Base-by-base conservation (phyloP, 2,113 vertebrate species). In the Megaceryle torquata region DNA sequence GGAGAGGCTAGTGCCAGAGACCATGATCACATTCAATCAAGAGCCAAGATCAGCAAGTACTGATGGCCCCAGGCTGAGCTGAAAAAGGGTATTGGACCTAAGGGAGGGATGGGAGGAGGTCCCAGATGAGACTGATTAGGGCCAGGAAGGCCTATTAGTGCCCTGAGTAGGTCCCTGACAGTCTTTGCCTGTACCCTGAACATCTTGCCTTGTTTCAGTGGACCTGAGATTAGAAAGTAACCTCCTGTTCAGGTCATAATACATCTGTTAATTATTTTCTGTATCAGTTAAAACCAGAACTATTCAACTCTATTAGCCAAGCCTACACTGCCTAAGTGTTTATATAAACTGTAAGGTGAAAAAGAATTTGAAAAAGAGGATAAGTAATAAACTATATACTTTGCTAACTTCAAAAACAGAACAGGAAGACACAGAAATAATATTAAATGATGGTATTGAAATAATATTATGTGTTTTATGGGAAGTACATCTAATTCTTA, bases 1-100 rank as follows among this genome's bases (percentile, higher is more conserved):
- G 39, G 48, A 71, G 35, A n/a, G 15, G 10, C 10, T 8, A 72
- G 7, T 39, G 39, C 14, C 24, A 41, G 28, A 41, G 39, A 29
- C 18, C 2, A 2, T 29, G 10, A 7, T 41, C 44, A 68, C 1
- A 0, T 67, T 68, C 17, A 82, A 53, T 6, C 5, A 43, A 60
- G 10, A 19, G 17, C 37, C 1, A 2, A 67, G 17, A 46, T 61
- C 22, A 82, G 12, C n/a, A 61, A 28, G 8, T 21, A 37, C 15
- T 69, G 9, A 50, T 19, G 28, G 8, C 10, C 22, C 4, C 37
- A n/a, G 17, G 29, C 5, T 37, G 46, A 82, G 28, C 10, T 37
- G n/a, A 68, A 76, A 53, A 60, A 3, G 3, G 14, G 8, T 41
- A 60, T 14, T 29, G 15, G 11, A 15, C 15, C 17, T 28, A 2